These are phyloP conservation scores for Lithophane socia DNA, from an alignment of 2,888 invertebrate genomes.

Conservation along the genomic window DNA sequence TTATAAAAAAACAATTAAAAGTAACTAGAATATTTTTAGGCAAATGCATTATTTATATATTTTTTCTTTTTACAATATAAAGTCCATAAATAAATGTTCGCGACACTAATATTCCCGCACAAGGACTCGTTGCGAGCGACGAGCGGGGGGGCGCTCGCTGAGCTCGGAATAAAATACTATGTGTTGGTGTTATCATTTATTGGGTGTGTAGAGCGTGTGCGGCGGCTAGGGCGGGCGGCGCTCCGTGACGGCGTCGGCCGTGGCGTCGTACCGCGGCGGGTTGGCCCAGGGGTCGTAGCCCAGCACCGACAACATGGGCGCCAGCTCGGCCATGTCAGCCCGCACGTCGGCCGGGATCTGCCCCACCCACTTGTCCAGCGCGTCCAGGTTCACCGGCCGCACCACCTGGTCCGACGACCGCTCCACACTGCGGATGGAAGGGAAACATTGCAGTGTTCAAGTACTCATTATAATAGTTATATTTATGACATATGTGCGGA, in stretches of 20 bases:
- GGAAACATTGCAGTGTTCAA: not conserved
- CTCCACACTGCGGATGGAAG: conserved; percentile 94
- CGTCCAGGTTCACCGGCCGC: conserved; percentile 99
- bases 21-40: not conserved
- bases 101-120: conserved; percentile 18
- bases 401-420: conserved; percentile 99
- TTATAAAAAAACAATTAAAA: not conserved
- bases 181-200: conserved; percentile 46
- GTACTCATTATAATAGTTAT: too few species aligned
- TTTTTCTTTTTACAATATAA: conserved; percentile 41
- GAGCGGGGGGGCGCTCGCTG: conserved; percentile 79
- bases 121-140: not conserved
- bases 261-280: conserved; percentile 97
- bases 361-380: conserved; percentile 97
- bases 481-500: too few species aligned
- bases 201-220: conserved; percentile 23
- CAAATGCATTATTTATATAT: not conserved
- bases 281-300: conserved; percentile 99
- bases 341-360: conserved; percentile 97
- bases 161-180: conserved; percentile 86
- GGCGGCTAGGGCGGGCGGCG: conserved; percentile 57
- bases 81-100: conserved; percentile 28
- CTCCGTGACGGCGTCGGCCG: conserved; percentile 80
- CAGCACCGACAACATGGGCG: conserved; percentile 97
- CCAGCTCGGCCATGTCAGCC: conserved; percentile 97